Base-by-base conservation (phyloP, 2,113 vertebrate species). In the Siphamia tubifer region DNA sequence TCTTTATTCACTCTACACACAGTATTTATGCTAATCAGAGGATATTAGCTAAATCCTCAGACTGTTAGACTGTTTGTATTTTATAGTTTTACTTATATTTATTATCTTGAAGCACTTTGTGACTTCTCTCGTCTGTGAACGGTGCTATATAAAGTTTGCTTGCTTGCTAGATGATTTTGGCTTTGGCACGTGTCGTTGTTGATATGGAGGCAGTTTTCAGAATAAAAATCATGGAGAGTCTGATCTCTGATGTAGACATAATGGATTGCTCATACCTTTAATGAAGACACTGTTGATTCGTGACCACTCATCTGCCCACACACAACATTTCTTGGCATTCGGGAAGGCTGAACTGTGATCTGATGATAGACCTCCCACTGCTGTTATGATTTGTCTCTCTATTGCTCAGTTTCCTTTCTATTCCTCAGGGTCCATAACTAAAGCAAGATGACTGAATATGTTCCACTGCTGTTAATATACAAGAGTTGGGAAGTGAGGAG, bases 241-340 rank as follows among this genome's bases (percentile, higher is more conserved):
- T 49, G 39, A 49, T 57, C 11, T 24, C 36, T 53, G 28, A 19
- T 64, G 55, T 6, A 69, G 64, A 72, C 42, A 60, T 53, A 57
- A 67, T 52, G 23, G 21, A 58, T 79, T 68, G 65, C 36, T 76
- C 82, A 79, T 17, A 34, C 4, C 47, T 75, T 12, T 8, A 42
- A 49, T 8, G 2, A n/a, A 38, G 52, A 45, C 45, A n/a, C 25
- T 20, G 23, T 13, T n/a, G 64, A 68, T 71, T 84, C 68, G 70
- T 85, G 77, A 82, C 82, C 48, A 47, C 69, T 58, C 52, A 63
- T 70, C 70, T 36, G 20, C 76, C 70, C 84, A 84, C 84, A 35
- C 57, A 10, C 57, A 10, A 19, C 28, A 47, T 43, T 58, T 68
- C 38, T 52, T 57, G 56, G 32, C 9, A 1, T 42, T 60, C 0